Evolutionary conservation across 2,888 invertebrate genomes (phyloP).

Genomic region (Tenthredo distinguenda): DNA sequence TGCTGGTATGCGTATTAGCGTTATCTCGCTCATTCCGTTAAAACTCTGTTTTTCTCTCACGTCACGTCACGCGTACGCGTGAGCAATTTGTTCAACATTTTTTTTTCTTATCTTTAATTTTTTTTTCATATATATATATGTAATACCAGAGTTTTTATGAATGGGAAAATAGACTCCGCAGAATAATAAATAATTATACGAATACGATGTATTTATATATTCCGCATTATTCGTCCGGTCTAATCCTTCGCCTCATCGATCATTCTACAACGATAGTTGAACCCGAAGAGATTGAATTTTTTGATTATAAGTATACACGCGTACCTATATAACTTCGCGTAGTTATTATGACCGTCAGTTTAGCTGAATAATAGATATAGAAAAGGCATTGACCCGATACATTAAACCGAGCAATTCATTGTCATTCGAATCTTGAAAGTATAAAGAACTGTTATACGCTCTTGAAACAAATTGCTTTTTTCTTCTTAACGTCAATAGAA

Average conservation of each 20-base stretch:
- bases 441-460: not conserved
- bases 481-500: not conserved
- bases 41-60: not conserved
- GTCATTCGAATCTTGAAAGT: slow-evolving; percentile 33
- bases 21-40: not conserved
- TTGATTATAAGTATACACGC: not conserved
- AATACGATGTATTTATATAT: not conserved
- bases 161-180: not conserved
- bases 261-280: not conserved
- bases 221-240: not conserved
- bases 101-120: not conserved
- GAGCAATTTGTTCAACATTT: no score
- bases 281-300: not conserved
- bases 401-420: slow-evolving; percentile 22
- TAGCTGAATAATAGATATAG: not conserved
- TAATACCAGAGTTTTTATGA: not conserved
- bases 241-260: not conserved
- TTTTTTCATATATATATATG: not conserved
- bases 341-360: not conserved
- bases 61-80: not conserved
- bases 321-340: not conserved
- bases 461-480: slow-evolving; percentile 18
- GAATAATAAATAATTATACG: not conserved
- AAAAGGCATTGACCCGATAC: slow-evolving; percentile 31
- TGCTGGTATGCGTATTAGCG: not conserved